These are phyloP conservation scores for Cyprinodon brontotheroides DNA, from an alignment of 2,113 vertebrate species.

Conservation along the genomic window DNA sequence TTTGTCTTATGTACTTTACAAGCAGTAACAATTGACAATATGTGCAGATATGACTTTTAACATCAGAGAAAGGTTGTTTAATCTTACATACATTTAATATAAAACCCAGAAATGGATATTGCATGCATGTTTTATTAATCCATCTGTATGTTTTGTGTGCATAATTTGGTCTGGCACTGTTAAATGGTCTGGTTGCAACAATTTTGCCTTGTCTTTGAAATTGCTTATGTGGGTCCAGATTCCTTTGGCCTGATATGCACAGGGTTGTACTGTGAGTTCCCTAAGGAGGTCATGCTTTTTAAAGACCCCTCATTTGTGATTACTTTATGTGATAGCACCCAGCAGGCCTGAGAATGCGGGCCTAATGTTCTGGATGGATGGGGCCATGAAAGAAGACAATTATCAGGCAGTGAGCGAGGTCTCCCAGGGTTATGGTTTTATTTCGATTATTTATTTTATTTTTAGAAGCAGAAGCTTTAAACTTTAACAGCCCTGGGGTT, in stretches of 20 bases:
- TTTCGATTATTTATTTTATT: conserved; percentile 83
- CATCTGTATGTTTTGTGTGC: conserved; percentile 23
- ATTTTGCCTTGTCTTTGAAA: conserved; percentile 74
- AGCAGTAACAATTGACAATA: conserved; percentile 61
- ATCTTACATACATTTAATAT: conserved; percentile 78
- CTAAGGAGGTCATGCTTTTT: conserved; percentile 68
- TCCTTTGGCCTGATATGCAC: conserved; percentile 71
- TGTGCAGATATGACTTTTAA: conserved; percentile 75
- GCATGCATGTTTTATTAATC: conserved; percentile 11
- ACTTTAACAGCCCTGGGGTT: conserved; percentile 80
- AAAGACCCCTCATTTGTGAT: conserved; percentile 74
- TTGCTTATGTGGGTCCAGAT: conserved; percentile 74
- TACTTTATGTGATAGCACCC: conserved; percentile 72
- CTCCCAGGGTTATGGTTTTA: conserved; percentile 82
- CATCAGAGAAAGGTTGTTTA: conserved; percentile 78
- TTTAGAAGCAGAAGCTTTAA: conserved; percentile 81
- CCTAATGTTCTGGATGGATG: conserved; percentile 81
- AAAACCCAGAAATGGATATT: conserved; percentile 63
- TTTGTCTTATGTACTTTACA: conserved; percentile 29
- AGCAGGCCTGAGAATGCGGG: conserved; percentile 78
- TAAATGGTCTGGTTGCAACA: conserved; percentile 70
- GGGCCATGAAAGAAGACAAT: conserved; percentile 83
- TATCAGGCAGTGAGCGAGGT: conserved; percentile 79
- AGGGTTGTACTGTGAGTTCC: conserved; percentile 68
- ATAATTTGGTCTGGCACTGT: conserved; percentile 19